Base-by-base conservation (phyloP, 2,113 vertebrate species). In the Oreochromis spilurus region DNA sequence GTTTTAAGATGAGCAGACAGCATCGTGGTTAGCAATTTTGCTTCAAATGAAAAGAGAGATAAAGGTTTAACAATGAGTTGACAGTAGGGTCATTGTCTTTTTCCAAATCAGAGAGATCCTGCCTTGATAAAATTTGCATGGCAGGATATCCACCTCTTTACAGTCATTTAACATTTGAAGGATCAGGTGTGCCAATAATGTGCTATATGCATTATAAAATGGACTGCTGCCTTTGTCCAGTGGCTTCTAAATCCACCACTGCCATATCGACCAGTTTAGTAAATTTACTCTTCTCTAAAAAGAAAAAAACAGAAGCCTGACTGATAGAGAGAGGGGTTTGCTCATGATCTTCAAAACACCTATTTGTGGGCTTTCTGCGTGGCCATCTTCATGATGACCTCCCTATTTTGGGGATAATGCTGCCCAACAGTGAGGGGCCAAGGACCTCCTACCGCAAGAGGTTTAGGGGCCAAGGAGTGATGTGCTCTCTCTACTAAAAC, bases 381-480 rank as follows among this genome's bases (percentile, higher is more conserved):
- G 29, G 57, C 57, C 26, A 60, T 31, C 57, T 60, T 5, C 29
- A 60, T 4, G 57, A 31, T 60, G 16, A 60, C 8, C 29, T 10
- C 14, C 29, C 26, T 60, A 34, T 17, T 31, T 0, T 31, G 26
- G 21, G 21, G 54, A 57, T 57, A 57, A 14, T 57, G 21, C 0
- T 26, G 54, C 54, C 21, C 54, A 57, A 57, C 54, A 26, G 14
- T 0, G 16, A 60, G 29, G 57, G 57, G 9, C 29, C 57, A 0
- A 60, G 0, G 17, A 60, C 1, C 1, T 60, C 57, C 57, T 34
- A 9, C 29, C 1, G 0, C 1, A 60, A 12, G 53, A 24, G 1
- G 9, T n/a, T 52, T 24, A 24, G 53, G 1, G 53, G n/a, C 53
- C 53, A 55, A 60, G 2, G 8, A 60, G 29, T 6, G 14, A 34